phyloP scores from a whole-genome alignment of 1,140 invertebrate genomes.

The Pissodes strobi region DNA sequence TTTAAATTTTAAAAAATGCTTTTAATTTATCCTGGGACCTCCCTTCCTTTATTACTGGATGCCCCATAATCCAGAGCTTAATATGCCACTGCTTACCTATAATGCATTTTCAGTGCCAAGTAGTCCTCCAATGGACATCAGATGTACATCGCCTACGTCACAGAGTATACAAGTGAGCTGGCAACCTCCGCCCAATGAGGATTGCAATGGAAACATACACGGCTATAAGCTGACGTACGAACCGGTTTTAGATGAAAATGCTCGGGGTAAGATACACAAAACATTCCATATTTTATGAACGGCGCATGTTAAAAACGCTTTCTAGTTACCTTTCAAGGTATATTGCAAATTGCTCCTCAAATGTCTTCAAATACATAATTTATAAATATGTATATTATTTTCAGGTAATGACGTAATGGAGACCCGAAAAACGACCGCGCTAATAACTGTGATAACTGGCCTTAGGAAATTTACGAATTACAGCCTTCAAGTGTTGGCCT shows the following conservation, averaged over 20 bases:
- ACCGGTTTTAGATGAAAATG: conserved; percentile 65
- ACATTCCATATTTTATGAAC: neutral
- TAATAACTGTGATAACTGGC: conserved; percentile 69
- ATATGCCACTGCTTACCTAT: too few relatives aligned
- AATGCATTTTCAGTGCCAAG: conserved; percentile 74
- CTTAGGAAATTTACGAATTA: conserved; percentile 84
- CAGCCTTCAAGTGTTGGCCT: conserved; percentile 81
- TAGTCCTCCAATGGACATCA: conserved; percentile 72
- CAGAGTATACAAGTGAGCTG: conserved; percentile 80
- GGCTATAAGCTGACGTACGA: conserved; percentile 81
- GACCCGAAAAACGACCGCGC: conserved; percentile 69
- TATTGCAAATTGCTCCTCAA: too few relatives aligned
- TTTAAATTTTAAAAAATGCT: too few relatives aligned
- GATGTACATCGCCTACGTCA: conserved; percentile 72
- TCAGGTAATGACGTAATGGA: conserved; percentile 65
- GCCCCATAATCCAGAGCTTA: too few relatives aligned
- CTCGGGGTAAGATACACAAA: conserved; percentile 57
- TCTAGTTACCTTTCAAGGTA: neutral
- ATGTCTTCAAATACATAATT: too few relatives aligned
- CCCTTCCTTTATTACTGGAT: too few relatives aligned
- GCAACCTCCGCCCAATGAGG: conserved; percentile 77
- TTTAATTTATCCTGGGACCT: too few relatives aligned
- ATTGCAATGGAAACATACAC: conserved; percentile 79
- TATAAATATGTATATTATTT: too few relatives aligned
- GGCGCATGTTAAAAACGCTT: neutral